These are phyloP conservation scores for Resseliella maxima DNA, from an alignment of 2,888 invertebrate species.

Conservation along the genomic window DNA sequence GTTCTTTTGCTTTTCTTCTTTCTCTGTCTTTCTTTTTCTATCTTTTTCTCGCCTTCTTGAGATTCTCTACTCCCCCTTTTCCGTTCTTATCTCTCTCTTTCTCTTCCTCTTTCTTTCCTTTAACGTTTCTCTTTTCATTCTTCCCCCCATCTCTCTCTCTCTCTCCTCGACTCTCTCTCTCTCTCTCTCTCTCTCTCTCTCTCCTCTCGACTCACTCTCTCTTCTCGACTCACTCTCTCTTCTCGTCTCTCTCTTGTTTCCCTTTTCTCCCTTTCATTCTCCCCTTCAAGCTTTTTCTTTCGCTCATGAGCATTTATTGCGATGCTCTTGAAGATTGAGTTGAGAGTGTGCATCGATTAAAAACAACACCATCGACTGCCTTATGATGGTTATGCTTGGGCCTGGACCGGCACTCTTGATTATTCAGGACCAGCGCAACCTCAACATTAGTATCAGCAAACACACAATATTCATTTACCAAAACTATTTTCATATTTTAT, in stretches of 20 bases:
- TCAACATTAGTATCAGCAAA: slow-evolving; percentile 28
- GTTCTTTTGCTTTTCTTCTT: too few species aligned
- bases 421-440: slow-evolving; percentile 36
- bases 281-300: not conserved
- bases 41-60: too few species aligned
- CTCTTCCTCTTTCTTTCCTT: too few species aligned
- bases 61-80: too few species aligned
- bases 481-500: not conserved
- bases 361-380: slow-evolving; percentile 25
- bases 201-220: too few species aligned
- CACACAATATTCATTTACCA: slow-evolving; percentile 39
- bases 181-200: too few species aligned
- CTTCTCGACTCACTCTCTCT: not conserved
- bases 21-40: too few species aligned
- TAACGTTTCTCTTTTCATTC: too few species aligned
- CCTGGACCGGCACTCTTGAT: not conserved
- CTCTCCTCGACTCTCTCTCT: too few species aligned
- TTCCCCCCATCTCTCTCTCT: too few species aligned
- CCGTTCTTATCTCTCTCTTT: too few species aligned
- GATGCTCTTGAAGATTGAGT: not conserved
- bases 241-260: not conserved
- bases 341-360: slow-evolving; percentile 7
- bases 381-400: not conserved
- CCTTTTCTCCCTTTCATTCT: not conserved
- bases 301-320: not conserved